Base-by-base conservation (phyloP, 2,888 invertebrate genomes). In the Tetragnatha montana region DNA sequence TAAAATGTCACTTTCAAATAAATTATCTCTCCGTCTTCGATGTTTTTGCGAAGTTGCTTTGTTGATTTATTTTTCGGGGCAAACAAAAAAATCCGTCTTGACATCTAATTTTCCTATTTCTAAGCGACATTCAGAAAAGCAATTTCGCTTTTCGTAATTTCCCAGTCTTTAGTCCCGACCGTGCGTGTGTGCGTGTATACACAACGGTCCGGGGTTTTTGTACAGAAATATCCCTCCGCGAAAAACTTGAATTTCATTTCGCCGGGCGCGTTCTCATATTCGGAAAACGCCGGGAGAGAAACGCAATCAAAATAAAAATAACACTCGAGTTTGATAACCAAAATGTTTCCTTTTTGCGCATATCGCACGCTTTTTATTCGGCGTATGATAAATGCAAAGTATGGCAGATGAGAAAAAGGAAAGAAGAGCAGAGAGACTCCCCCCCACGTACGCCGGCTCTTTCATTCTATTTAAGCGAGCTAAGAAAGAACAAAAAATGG, bases 61-160 rank as follows among this genome's bases (percentile, higher is more conserved):
- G 12, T 60, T 17, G 6, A 4, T 60, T 10, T 60, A 17, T 10
- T 17, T 47, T 22, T 17, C 49, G 19, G 17, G n/a, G 47, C 49
- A 76, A 68, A 76, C 69, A 68, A 76, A 49, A 68, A 84, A 75
- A 84, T 70, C 21, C 19, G n/a, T 51, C 22, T 50, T 81, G 81
- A 81, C 87, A 87, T 87, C 81, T 87, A 81, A 87, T 87, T 81
- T 81, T 87, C 50, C 49, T 50, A 75, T 87, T 87, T 87, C 80
- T 50, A 75, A 69, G 81, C 68, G 69, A 75, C 76, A 68, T 70
- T 87, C 73, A 81, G 51, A 80, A 87, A 87, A 87, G 75, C 75
- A 87, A 87, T 87, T 87, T 87, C 79, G 78, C 71, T 84, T 35
- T 35, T 85, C 50, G 51, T 85, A 85, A 85, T 79, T 85, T 85